These are phyloP conservation scores for Burhinus bistriatus DNA, from an alignment of 2,113 vertebrate genomes.

Conservation along the genomic window DNA sequence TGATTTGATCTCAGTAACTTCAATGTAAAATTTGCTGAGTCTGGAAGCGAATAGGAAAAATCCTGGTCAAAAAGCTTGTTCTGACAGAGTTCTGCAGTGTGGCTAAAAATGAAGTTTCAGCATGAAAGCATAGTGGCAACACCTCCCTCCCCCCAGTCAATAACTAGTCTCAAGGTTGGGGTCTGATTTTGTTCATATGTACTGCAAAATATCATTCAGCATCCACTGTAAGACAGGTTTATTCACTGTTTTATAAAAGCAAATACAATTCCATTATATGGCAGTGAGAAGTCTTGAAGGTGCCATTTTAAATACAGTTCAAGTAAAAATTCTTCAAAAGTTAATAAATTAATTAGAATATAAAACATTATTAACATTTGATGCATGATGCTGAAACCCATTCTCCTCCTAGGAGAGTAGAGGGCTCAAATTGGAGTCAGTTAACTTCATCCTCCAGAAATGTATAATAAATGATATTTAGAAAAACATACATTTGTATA, in stretches of 20 bases:
- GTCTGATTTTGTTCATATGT: neutral
- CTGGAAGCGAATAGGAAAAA: neutral
- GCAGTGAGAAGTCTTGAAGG: neutral
- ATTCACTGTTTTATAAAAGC: neutral
- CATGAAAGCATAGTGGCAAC: neutral
- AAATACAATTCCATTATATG: neutral
- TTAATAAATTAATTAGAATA: neutral
- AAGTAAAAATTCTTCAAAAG: neutral
- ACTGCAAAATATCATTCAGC: neutral
- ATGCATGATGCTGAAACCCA: neutral
- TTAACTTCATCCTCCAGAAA: neutral
- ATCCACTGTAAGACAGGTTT: neutral
- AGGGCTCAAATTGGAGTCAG: neutral
- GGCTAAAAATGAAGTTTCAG: neutral
- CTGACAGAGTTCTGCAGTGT: neutral
- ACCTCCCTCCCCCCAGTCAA: rapidly evolving
- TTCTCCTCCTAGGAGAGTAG: neutral
- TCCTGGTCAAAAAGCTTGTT: neutral
- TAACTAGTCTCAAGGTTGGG: neutral
- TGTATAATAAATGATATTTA: neutral
- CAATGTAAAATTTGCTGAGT: neutral
- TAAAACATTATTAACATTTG: neutral
- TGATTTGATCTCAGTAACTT: neutral
- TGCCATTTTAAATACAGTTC: neutral
- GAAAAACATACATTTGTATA: neutral